Conservation (phyloP, 2,113 vertebrate genomes). For the Triplophysa dalaica region DNA sequence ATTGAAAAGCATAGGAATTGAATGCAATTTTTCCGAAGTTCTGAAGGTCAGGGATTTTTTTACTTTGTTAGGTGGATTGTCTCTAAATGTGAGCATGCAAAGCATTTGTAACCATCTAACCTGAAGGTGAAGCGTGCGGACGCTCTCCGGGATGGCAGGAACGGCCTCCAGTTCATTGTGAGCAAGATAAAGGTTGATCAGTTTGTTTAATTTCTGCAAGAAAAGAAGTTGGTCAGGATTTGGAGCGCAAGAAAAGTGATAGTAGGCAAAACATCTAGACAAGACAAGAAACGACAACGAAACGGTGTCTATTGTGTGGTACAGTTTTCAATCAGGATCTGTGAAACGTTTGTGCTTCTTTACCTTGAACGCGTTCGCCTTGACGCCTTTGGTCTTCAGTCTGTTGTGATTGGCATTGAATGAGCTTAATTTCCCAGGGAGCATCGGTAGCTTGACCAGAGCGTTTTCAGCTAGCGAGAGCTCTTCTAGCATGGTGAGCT, state of each 20-base stretch:
- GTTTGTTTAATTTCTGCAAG: slow-evolving; percentile 82
- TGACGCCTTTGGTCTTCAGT: slow-evolving; percentile 91
- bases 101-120: slow-evolving; percentile 63
- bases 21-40: too few relatives aligned
- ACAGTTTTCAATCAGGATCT: slow-evolving; percentile 31
- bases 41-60: neutral
- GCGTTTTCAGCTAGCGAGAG: slow-evolving; percentile 89
- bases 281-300: neutral
- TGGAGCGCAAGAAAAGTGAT: too few relatives aligned
- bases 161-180: slow-evolving; percentile 89
- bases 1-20: too few relatives aligned
- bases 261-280: too few relatives aligned
- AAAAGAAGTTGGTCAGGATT: neutral
- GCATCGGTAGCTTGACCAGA: slow-evolving; percentile 86
- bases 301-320: slow-evolving; percentile 18
- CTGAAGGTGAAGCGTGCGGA: slow-evolving; percentile 91
- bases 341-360: neutral
- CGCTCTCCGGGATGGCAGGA: slow-evolving; percentile 87
- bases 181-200: slow-evolving; percentile 85
- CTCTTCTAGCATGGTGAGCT: slow-evolving; percentile 85
- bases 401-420: slow-evolving; percentile 90
- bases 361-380: slow-evolving; percentile 95
- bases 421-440: slow-evolving; percentile 83
- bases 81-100: neutral
- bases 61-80: neutral